phyloP scores from a whole-genome alignment of 2,888 invertebrate genomes.

The Aphidoletes aphidimyza region DNA sequence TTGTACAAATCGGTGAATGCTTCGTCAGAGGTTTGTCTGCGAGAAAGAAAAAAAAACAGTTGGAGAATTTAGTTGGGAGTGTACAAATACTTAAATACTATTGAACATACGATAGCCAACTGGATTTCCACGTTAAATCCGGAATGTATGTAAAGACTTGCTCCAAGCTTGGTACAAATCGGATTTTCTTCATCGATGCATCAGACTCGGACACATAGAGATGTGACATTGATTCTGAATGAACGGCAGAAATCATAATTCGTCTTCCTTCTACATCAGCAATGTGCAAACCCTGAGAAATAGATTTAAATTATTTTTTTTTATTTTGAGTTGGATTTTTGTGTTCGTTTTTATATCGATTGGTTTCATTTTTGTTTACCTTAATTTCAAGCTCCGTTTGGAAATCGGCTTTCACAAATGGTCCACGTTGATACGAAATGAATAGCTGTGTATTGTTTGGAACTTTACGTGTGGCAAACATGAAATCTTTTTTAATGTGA shows the following conservation, averaged over 20 bases:
- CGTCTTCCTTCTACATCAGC: constrained; percentile 85
- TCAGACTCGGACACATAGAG: constrained; percentile 83
- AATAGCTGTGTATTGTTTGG: constrained; percentile 73
- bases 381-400: constrained; percentile 73
- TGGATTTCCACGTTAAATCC: constrained; percentile 81
- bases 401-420: constrained; percentile 79
- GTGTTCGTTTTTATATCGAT: no score
- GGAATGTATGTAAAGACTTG: constrained; percentile 87
- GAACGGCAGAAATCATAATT: constrained; percentile 84
- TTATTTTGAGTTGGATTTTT: no score
- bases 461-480: constrained; percentile 81
- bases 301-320: no score
- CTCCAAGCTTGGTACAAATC: constrained; percentile 82
- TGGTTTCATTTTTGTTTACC: constrained; percentile 12
- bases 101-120: constrained; percentile 81
- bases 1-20: constrained; percentile 89
- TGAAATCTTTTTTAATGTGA: constrained; percentile 83
- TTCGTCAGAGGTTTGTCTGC: constrained; percentile 80
- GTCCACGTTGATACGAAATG: constrained; percentile 79
- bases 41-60: constrained; percentile 58
- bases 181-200: constrained; percentile 72
- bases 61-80: constrained; percentile 28
- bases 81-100: not conserved
- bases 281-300: constrained; percentile 76
- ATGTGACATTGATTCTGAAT: constrained; percentile 77